A percentile compares a stretch with the other conserved stretches of the same genome.
Evolutionary conservation across 2,113 vertebrate species (phyloP).

Genomic region (Odobenus rosmarus): DNA sequence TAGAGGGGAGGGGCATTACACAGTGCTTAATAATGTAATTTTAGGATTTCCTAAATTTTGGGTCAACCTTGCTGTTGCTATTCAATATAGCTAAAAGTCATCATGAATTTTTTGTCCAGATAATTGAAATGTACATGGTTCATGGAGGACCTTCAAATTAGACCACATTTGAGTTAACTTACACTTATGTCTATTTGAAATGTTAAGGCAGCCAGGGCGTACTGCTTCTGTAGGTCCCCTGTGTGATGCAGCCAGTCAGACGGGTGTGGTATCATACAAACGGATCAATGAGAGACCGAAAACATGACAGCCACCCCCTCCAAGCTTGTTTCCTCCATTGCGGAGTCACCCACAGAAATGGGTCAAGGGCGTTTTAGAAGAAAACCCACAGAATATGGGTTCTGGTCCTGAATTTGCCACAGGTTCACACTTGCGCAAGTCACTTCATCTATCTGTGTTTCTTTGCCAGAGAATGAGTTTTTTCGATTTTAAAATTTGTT

Average conservation of each 20-base stretch:
- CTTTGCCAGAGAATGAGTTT: neutral
- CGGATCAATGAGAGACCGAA: neutral
- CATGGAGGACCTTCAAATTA: neutral
- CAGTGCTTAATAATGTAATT: neutral
- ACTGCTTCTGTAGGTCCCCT: neutral
- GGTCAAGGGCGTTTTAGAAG: neutral
- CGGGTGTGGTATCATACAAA: neutral
- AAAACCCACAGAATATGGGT: neutral
- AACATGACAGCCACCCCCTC: neutral
- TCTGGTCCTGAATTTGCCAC: slow-evolving; percentile 50
- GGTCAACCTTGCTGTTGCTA: neutral
- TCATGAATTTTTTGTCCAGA: neutral
- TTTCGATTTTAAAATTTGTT: neutral
- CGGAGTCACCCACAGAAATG: neutral
- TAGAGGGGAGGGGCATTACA: neutral
- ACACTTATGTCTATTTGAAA: neutral
- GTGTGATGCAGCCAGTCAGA: neutral
- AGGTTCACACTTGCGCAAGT: slow-evolving; percentile 66
- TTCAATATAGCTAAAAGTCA: neutral
- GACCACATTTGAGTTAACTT: neutral
- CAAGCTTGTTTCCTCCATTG: neutral
- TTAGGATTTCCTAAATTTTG: neutral
- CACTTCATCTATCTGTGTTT: slow-evolving; percentile 62
- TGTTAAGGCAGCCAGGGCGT: neutral
- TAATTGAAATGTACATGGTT: neutral